phyloP scores from a whole-genome alignment of 2,888 invertebrate genomes.

The Leistus spinibarbis region DNA sequence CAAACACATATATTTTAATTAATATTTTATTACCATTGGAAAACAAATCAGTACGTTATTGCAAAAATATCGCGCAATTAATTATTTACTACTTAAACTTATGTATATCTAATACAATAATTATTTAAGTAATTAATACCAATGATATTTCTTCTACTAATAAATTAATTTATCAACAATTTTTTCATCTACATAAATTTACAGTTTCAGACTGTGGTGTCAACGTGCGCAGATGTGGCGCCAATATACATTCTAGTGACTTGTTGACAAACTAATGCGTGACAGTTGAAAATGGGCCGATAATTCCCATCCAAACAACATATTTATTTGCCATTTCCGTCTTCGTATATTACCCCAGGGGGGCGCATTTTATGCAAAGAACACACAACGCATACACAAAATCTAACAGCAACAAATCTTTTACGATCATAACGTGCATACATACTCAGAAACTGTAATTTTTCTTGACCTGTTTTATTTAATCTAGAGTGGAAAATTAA shows the following conservation, averaged over 20 bases:
- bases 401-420: too few species aligned
- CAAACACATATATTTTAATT: not conserved
- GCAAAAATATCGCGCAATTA: not conserved
- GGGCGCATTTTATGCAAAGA: not conserved
- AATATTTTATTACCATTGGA: not conserved
- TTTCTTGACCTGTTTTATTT: too few species aligned
- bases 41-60: not conserved
- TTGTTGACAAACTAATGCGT: constrained; percentile 6
- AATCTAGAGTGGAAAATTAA: too few species aligned
- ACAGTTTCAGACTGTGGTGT: not conserved
- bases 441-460: too few species aligned
- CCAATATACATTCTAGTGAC: not conserved
- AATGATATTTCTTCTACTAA: not conserved
- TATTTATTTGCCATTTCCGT: not conserved
- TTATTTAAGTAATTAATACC: not conserved
- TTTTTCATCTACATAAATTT: not conserved
- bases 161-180: too few species aligned
- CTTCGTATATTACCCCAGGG: not conserved
- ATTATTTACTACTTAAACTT: not conserved
- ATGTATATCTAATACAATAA: not conserved
- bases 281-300: constrained; percentile 15
- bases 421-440: too few species aligned
- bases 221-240: not conserved
- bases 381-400: too few species aligned
- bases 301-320: constrained; percentile 9